Conservation (phyloP, 2,113 vertebrate species). For the Peromyscus californicus region DNA sequence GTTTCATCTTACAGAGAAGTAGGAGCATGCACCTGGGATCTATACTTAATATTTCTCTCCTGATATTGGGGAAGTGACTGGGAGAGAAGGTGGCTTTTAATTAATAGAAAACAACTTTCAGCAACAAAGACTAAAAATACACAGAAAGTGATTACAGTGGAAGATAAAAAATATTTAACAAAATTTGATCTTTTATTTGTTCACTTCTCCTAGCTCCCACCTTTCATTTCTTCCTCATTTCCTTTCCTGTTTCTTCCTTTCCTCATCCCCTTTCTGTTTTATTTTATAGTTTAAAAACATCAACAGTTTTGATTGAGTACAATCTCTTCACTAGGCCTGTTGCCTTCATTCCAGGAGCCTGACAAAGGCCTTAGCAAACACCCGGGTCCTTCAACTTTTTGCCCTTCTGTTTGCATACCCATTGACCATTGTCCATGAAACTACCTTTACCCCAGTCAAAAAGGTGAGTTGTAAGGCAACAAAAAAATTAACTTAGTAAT, state of each 20-base stretch:
- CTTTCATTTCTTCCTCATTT: no score
- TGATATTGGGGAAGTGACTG: neutral
- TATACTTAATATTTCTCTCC: neutral
- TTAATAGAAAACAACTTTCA: neutral
- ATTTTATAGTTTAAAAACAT: neutral
- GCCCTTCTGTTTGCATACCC: neutral
- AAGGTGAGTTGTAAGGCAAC: neutral
- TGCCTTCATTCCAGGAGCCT: neutral
- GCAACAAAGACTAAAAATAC: neutral
- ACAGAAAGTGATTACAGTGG: neutral
- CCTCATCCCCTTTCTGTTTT: neutral
- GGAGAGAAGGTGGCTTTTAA: neutral
- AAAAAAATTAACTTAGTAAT: neutral
- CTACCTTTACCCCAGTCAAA: neutral
- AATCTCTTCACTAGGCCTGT: neutral
- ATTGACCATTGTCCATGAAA: neutral
- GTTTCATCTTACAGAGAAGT: neutral
- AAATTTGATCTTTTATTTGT: neutral
- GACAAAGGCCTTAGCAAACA: neutral
- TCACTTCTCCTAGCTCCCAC: no score
- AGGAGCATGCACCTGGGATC: no score
- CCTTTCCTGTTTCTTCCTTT: fast-evolving
- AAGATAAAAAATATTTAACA: neutral
- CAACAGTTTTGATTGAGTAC: neutral
- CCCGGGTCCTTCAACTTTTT: neutral